Conservation (phyloP, 2,797 vertebrate species). For the Siniperca scherzeri region DNA sequence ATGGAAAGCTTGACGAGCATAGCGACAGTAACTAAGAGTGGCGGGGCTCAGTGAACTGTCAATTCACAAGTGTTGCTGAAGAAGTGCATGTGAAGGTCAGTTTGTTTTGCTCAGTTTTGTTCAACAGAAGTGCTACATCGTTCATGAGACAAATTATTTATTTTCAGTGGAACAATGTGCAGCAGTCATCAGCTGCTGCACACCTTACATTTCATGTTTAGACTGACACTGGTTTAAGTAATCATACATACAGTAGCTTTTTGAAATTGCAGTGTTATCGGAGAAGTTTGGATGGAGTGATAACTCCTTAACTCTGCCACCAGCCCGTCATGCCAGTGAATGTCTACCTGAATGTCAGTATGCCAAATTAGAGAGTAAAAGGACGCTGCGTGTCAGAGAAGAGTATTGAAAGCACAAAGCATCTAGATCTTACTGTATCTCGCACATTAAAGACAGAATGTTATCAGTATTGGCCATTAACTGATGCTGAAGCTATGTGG, state of each 20-base stretch:
- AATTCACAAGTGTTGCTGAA: neutral
- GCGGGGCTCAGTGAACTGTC: neutral
- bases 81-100: slow-evolving; percentile 5
- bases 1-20: neutral
- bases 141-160: neutral
- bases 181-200: neutral
- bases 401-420: neutral
- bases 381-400: neutral
- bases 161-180: slow-evolving; percentile 26
- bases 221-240: slow-evolving; percentile 1
- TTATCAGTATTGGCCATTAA: slow-evolving; percentile 20
- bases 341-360: neutral
- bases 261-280: slow-evolving; percentile 8
- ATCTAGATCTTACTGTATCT: neutral
- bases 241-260: slow-evolving; percentile 1
- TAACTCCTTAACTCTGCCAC: neutral
- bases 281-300: neutral
- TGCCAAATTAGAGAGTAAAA: neutral
- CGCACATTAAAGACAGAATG: slow-evolving; percentile 4
- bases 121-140: neutral
- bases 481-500: slow-evolving; percentile 27
- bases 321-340: neutral
- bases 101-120: slow-evolving; percentile 1
- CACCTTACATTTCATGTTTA: neutral
- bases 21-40: neutral